Evolutionary conservation across 2,888 invertebrate species (phyloP).

Genomic region (Panzeria rudis): DNA sequence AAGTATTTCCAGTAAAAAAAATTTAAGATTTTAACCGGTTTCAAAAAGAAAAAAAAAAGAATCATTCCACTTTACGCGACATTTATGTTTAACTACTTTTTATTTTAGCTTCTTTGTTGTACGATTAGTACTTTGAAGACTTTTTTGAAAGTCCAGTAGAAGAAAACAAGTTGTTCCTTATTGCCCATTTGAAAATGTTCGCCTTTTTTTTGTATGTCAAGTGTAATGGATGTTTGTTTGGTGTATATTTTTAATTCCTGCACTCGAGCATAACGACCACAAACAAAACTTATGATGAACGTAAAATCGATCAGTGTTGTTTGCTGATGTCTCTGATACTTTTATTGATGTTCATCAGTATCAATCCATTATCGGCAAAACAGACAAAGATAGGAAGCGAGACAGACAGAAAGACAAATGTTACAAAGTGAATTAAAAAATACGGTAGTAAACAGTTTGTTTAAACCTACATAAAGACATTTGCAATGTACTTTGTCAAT

Average conservation of each 20-base stretch:
- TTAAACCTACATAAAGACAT: constrained; percentile 27
- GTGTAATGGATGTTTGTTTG: neutral
- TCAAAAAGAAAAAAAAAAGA: constrained; percentile 1
- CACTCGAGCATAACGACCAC: constrained; percentile 4
- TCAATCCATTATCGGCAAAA: constrained; percentile 38
- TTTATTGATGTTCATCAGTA: constrained; percentile 24
- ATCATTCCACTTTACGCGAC: neutral
- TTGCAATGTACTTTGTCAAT: constrained; percentile 30
- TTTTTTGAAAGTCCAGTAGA: constrained; percentile 15
- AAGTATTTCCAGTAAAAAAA: constrained; percentile 22
- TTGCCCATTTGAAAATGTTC: constrained; percentile 9
- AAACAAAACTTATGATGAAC: constrained; percentile 16
- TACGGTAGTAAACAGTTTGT: constrained; percentile 46
- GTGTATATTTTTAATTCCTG: neutral
- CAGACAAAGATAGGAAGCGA: neutral
- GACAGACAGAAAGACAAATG: neutral
- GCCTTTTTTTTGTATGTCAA: constrained; percentile 34
- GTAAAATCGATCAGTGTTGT: constrained; percentile 44
- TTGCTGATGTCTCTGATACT: constrained; percentile 27
- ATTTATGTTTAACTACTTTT: constrained; percentile 1
- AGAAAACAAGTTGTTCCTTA: constrained; percentile 44
- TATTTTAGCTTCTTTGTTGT: neutral
- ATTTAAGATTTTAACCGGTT: constrained; percentile 7
- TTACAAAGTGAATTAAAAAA: constrained; percentile 3
- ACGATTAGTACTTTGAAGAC: neutral